These are phyloP conservation scores for Eupithecia pulchellata DNA, from an alignment of 2,888 invertebrate genomes.

Conservation along the genomic window DNA sequence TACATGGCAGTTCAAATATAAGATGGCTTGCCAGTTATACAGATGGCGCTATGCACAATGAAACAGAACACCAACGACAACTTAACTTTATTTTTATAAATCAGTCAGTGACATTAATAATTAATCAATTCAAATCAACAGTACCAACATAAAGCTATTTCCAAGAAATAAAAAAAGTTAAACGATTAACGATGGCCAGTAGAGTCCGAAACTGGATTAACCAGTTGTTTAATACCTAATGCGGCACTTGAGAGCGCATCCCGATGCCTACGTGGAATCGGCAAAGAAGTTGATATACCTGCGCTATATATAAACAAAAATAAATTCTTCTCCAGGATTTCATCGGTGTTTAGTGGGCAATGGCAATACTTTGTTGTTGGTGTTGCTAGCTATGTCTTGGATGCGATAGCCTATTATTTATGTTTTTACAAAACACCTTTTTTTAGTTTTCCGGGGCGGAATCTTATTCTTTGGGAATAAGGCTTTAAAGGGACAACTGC, in stretches of 20 bases:
- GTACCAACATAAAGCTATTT: not conserved
- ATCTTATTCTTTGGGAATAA: too few relatives aligned
- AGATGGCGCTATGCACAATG: not conserved
- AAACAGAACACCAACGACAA: not conserved
- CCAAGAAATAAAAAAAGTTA: slow-evolving; percentile 6
- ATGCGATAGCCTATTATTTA: too few relatives aligned
- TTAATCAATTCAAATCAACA: slow-evolving; percentile 7
- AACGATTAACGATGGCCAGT: slow-evolving; percentile 15
- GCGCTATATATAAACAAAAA: slow-evolving; percentile 64
- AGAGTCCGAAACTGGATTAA: slow-evolving; percentile 52
- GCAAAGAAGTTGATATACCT: slow-evolving; percentile 45
- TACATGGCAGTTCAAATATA: not conserved
- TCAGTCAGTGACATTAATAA: not conserved
- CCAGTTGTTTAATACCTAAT: slow-evolving; percentile 55
- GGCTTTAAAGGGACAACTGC: too few relatives aligned
- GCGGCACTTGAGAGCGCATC: slow-evolving; percentile 43
- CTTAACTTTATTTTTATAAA: not conserved
- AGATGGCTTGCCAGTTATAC: not conserved
- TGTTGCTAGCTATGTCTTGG: slow-evolving; percentile 28
- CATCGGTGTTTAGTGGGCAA: slow-evolving; percentile 22
- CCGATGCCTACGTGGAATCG: slow-evolving; percentile 38
- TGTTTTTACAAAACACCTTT: too few relatives aligned
- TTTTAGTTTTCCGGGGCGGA: too few relatives aligned
- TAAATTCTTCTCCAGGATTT: slow-evolving; percentile 47
- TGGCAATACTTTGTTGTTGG: slow-evolving; percentile 19